Base-by-base conservation (phyloP, 1,140 invertebrate species). In the Centruroides sculpturatus region DNA sequence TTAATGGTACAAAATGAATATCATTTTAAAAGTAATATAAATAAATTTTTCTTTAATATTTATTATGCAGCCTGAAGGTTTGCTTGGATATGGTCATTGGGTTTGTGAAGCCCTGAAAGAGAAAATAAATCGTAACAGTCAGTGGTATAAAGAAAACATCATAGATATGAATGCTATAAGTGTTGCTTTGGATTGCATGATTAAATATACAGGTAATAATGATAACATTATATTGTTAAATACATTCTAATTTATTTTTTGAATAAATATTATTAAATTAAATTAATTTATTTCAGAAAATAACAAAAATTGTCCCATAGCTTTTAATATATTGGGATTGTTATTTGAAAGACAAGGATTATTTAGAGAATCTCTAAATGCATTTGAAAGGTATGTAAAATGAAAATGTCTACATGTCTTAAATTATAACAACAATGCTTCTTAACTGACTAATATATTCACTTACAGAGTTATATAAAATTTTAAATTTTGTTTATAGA, bases 161-260 rank as follows among this genome's bases (percentile, higher is more conserved):
- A 78, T 87, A 59, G 81, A 85, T 66, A 86, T 92, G 81, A 77
- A 85, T 70, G 87, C 87, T 11, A 75, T 90, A 65, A 77, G 83
- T 7, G 80, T 83, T 61, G 87, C 87, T 7, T 77, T 79, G 56
- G 87, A 92, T 74, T 79, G 81, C 57, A 74, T 92, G 35, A 80
- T 78, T 56, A 87, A 86, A 83, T 88, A 81, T 70, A 78, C 78
- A 66, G 80, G 82, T 83, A 72, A 71, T 56, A 47, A 46, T 23
- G 23, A 52, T 50, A 54, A 48, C 46, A 10, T 41, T 11, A 50
- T 11, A 34, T 10, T 49, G 5, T 59, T 53, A 48, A 35, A 41
- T 57, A 6, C 41, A 13, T 59, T 23, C 5, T 10, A 11, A 51
- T 35, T 0, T 50, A 23, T 50, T 35, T 62, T 34, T 48, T 47